A percentile compares a stretch with the other conserved stretches of the same genome.
Conservation (phyloP, 2,888 invertebrate genomes). For the Ectobius pallidus region DNA sequence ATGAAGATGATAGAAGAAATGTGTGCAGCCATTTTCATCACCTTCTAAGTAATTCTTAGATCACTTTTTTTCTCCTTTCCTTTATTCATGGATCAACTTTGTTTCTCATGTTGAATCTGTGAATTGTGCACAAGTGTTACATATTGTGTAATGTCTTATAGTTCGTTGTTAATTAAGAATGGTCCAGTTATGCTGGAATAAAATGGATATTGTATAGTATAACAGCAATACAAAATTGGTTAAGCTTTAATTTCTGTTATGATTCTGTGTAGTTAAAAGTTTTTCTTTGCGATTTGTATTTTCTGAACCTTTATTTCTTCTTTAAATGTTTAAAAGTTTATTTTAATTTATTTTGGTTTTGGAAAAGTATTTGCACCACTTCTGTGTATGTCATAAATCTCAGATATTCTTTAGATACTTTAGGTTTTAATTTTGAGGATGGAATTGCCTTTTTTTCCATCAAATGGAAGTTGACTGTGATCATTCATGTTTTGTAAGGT, state of each 20-base stretch:
- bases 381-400: not conserved
- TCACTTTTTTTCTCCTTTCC: constrained; percentile 5
- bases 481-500: not conserved
- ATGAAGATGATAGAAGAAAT: constrained; percentile 5
- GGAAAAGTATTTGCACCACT: not conserved
- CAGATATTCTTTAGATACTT: not conserved
- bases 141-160: no score
- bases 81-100: no score
- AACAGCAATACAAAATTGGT: constrained; percentile 17
- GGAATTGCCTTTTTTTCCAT: not conserved
- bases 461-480: not conserved
- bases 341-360: not conserved
- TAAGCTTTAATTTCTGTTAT: not conserved
- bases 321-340: not conserved
- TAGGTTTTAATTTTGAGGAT: not conserved
- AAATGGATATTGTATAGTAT: not conserved
- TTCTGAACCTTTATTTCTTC: not conserved
- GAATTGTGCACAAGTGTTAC: not conserved
- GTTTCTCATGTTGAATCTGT: not conserved
- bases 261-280: not conserved
- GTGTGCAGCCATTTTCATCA: not conserved
- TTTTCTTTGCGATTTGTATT: not conserved
- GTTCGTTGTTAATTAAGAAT: no score
- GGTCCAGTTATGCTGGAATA: no score
- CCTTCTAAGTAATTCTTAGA: not conserved